Evolutionary conservation across 2,797 vertebrate genomes (phyloP), one percentile per base, ranked within the genome.

Genomic region (Sus cebifrons): DNA sequence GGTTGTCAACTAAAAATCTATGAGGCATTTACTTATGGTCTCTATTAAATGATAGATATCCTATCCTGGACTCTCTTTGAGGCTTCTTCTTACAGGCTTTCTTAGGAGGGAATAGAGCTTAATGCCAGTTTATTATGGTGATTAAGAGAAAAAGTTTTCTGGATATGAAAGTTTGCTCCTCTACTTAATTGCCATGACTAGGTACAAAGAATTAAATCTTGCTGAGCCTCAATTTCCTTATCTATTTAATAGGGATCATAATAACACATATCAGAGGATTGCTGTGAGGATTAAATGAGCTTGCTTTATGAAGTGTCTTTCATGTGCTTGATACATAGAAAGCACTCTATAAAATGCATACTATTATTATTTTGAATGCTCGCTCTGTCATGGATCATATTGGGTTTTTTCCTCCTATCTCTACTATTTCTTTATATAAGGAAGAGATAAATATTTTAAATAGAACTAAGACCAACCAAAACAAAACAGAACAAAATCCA

Each of bases 311-410:
- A 40, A 52, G 11, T 52, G 3, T 17, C 52, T 82, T 52, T 83
- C 40, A 17, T 29, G 40, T 58, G 16, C 5, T 86, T 82, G 74
- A 77, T 23, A 79, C 15, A 25, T 29, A 95, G 49, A 3, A 81
- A 96, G 4, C 15, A 73, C 3, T 77, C 8, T 15, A 21, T 67
- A 62, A 86, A 78, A 29, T 64, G 32, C 32, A 25, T 6, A 65
- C 5, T 29, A 14, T 36, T 91, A 73, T 78, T 87, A 90, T 81
- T 86, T 91, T 91, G 71, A 92, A 93, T 85, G 27, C 67, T 94
- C 10, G 58, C 29, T 60, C 20, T 54, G 8, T 77, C 32, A 73
- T 56, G 86, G 29, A 92, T 79, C 18, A 65, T 12, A 65, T 5
- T 49, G 29, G 1, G 1, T 73, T 94, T 65, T 62, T 4, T 29